Conservation (phyloP, 2,113 vertebrate genomes). For the Callaeas wilsoni region DNA sequence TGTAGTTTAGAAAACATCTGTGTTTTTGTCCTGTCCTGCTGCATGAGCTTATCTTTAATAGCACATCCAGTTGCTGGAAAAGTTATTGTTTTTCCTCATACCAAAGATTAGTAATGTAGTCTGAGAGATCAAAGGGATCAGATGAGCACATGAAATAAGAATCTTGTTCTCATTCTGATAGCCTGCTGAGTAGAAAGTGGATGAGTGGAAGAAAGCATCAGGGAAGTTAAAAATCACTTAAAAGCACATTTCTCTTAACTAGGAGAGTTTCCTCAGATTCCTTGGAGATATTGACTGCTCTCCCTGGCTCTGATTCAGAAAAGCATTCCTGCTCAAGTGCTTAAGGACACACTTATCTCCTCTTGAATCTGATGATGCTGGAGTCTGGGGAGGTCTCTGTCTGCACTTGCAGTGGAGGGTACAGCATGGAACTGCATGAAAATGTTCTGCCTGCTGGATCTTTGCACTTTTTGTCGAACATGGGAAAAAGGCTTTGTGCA, state of each 20-base stretch:
- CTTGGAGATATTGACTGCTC: background rate
- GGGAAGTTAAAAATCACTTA: slow-evolving; percentile 27
- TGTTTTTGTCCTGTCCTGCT: background rate
- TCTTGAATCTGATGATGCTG: background rate
- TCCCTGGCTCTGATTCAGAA: background rate
- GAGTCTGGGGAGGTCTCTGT: background rate
- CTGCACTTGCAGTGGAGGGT: background rate
- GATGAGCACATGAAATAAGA: slow-evolving; percentile 24
- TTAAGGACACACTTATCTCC: background rate
- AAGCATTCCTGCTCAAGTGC: background rate
- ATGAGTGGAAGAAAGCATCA: background rate
- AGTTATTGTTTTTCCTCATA: background rate
- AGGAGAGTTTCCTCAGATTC: background rate
- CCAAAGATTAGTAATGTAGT: background rate
- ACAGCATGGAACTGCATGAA: background rate
- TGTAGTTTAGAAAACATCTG: background rate
- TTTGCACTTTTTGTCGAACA: fast-evolving
- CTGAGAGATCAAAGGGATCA: slow-evolving; percentile 22
- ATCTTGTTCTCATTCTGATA: background rate
- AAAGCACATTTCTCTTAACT: slow-evolving; percentile 11
- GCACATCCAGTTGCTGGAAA: background rate
- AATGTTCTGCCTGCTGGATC: fast-evolving
- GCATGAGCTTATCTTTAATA: background rate
- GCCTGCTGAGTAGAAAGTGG: background rate
- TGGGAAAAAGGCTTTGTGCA: background rate